phyloP scores from a whole-genome alignment of 2,113 vertebrate species.

The Nycticebus coucang region DNA sequence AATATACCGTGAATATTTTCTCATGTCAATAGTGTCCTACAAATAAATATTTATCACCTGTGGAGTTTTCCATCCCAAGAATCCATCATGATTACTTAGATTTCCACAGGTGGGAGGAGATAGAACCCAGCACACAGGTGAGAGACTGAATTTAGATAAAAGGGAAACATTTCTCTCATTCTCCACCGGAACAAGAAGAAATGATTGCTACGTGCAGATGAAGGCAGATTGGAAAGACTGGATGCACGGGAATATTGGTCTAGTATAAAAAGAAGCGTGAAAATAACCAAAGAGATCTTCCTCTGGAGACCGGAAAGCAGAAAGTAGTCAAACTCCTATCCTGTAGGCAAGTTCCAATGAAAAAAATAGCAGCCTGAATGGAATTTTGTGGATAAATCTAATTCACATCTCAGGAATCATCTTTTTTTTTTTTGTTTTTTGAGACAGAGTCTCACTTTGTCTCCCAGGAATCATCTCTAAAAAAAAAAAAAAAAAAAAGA shows the following conservation, averaged over 20 bases:
- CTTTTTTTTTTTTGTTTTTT: no score
- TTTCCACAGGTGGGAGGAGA: not conserved
- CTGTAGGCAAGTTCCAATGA: not conserved
- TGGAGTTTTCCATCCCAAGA: not conserved
- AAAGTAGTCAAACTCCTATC: not conserved
- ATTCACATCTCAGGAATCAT: not conserved
- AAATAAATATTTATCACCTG: not conserved
- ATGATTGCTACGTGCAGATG: not conserved
- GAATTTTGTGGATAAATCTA: not conserved
- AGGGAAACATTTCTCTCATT: not conserved
- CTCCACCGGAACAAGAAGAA: not conserved
- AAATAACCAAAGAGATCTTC: not conserved
- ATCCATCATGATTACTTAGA: not conserved
- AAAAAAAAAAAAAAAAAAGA: no score
- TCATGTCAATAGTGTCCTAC: not conserved
- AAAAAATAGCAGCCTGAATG: not conserved
- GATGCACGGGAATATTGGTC: not conserved
- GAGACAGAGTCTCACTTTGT: no score
- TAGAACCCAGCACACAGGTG: not conserved
- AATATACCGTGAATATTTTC: not conserved
- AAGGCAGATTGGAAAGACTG: not conserved
- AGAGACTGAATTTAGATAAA: not conserved
- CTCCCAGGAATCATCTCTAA: no score
- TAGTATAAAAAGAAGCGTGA: not conserved
- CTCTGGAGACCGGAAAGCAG: not conserved